Conservation (phyloP, 1,140 invertebrate species). For the Neelides sp. region DNA sequence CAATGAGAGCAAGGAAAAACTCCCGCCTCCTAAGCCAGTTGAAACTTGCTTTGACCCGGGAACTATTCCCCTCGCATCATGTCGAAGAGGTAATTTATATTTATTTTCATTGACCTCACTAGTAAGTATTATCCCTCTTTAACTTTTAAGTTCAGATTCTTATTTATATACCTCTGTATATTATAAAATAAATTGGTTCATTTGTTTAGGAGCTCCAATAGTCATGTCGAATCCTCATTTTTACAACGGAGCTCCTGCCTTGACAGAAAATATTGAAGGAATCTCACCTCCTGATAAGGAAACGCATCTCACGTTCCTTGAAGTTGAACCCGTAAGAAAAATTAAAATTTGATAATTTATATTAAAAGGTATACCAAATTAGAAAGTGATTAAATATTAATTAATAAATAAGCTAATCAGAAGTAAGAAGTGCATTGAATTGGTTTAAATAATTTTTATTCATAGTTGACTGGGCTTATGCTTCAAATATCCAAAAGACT, state of each 20-base stretch:
- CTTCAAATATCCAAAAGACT: constrained; percentile 39
- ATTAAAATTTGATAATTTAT: not conserved
- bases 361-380: not conserved
- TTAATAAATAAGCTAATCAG: too few relatives aligned
- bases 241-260: constrained; percentile 50
- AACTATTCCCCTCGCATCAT: not conserved
- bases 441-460: too few relatives aligned
- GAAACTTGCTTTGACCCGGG: constrained; percentile 4
- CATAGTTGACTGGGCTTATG: constrained; percentile 40
- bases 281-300: constrained; percentile 52
- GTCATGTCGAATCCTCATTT: constrained; percentile 67
- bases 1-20: too few relatives aligned
- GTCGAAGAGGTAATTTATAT: constrained; percentile 8
- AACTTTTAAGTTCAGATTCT: too few relatives aligned
- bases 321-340: constrained; percentile 56
- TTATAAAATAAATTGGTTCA: not conserved
- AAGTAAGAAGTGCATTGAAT: too few relatives aligned
- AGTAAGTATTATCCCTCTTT: not conserved
- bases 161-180: too few relatives aligned
- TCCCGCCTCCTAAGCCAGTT: too few relatives aligned
- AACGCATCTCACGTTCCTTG: constrained; percentile 57
- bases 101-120: not conserved
- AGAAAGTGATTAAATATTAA: not conserved
- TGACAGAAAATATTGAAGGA: constrained; percentile 51
- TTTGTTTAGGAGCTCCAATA: constrained; percentile 44